Evolutionary conservation across 2,888 invertebrate species (phyloP), one percentile per base, ranked within the genome.

Genomic region (Euproctis similis): DNA sequence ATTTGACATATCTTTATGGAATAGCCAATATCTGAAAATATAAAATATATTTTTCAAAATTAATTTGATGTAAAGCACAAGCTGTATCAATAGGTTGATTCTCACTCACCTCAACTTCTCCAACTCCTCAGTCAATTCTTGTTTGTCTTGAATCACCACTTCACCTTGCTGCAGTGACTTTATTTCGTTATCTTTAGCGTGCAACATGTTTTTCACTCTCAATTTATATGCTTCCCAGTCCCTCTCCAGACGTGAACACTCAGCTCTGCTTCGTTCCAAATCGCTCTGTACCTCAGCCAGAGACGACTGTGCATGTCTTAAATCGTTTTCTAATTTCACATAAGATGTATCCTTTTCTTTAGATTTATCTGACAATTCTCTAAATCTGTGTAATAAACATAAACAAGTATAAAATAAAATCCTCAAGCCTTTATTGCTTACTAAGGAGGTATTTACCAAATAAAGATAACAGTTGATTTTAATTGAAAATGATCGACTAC

Each of bases 211-310:
- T 26, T 84, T 84, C 2, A 84, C 84, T 33, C 84, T 57, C 16
- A 75, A 36, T 44, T 82, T 84, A 19, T 84, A 84, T 0, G 73
- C 50, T 34, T 78, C 77, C 82, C 84, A 84, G 22, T 84, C 84
- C 24, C 49, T 71, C 38, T 84, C 80, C 7, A 81, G 37, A 3
- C 73, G 53, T 12, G 45, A 53, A 36, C 77, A 78, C 42, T 84
- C 84, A 1, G 39, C 54, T 0, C 49, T 61, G 0, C 64, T 54
- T 31, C 68, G 77, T 6, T 66, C 65, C 26, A 80, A 43, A 14
- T 69, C 61, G 5, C 41, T 44, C 30, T 77, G 62, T 2, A 80
- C 43, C 3, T 74, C 70, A 5, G 36, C 49, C 8, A 73, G 64
- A 0, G 51, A 57, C 0, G 66, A 56, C 31, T 81, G 77, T n/a